Conservation (phyloP, 2,888 invertebrate species). For the Zaprionus obscuricornis region DNA sequence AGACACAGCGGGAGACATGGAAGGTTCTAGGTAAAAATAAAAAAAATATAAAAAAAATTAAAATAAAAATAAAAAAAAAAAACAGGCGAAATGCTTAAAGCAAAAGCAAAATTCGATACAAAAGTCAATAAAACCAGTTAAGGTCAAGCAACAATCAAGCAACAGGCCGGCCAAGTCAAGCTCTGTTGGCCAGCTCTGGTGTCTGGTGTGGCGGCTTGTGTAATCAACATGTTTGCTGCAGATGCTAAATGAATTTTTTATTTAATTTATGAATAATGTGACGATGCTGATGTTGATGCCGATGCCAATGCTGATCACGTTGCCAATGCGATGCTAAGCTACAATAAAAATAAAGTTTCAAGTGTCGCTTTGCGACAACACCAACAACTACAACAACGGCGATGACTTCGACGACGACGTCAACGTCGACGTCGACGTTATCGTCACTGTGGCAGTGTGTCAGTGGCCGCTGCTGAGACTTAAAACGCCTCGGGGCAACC, state of each 20-base stretch:
- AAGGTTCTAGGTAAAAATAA: slow-evolving; percentile 61
- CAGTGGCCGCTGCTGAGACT: slow-evolving; percentile 65
- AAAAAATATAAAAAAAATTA: not conserved
- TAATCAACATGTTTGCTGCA: slow-evolving; percentile 74
- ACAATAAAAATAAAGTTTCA: slow-evolving; percentile 70
- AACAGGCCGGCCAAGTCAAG: slow-evolving; percentile 19
- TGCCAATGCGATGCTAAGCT: slow-evolving; percentile 57
- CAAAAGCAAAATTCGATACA: slow-evolving; percentile 45
- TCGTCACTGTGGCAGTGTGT: slow-evolving; percentile 69
- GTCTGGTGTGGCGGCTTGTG: slow-evolving; percentile 49
- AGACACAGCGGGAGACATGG: slow-evolving; percentile 46
- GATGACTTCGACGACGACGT: too few species aligned
- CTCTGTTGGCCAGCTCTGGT: slow-evolving; percentile 17
- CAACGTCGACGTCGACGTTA: slow-evolving; percentile 9
- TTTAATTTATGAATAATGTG: slow-evolving; percentile 76
- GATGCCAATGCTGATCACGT: slow-evolving; percentile 61
- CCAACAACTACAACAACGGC: not conserved
- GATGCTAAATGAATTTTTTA: slow-evolving; percentile 73
- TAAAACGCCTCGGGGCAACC: slow-evolving; percentile 73
- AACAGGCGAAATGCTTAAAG: slow-evolving; percentile 7
- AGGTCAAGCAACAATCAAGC: slow-evolving; percentile 51
- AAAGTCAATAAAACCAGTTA: slow-evolving; percentile 79
- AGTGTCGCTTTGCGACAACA: slow-evolving; percentile 65
- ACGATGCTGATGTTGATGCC: slow-evolving; percentile 41
- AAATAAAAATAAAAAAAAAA: slow-evolving; percentile 11